These are phyloP conservation scores for Poeciliopsis prolifica DNA, from an alignment of 2,113 vertebrate genomes.

Conservation along the genomic window DNA sequence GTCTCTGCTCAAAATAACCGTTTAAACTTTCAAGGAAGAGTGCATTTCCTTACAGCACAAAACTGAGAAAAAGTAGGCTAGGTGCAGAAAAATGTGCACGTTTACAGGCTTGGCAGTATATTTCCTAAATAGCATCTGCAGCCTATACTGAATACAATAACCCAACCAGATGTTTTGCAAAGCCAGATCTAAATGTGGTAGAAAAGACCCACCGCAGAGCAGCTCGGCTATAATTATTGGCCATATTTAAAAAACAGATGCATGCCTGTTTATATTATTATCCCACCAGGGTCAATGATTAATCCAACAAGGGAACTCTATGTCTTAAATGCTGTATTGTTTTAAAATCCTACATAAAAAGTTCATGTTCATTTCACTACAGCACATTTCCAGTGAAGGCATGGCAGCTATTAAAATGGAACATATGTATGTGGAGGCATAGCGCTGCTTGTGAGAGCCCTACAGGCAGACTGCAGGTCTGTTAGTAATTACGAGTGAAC, in stretches of 20 bases:
- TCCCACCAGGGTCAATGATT: conserved; percentile 40
- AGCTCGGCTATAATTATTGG: conserved; percentile 48
- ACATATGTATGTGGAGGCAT: conserved; percentile 69
- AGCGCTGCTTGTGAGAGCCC: conserved; percentile 55
- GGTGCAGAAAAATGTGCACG: conserved; percentile 13
- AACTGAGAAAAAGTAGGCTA: neutral
- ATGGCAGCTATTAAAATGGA: conserved; percentile 65
- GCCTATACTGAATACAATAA: conserved; percentile 42
- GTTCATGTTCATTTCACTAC: neutral
- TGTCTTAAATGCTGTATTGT: conserved; percentile 5
- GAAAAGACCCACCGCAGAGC: conserved; percentile 38
- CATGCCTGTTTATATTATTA: conserved; percentile 38
- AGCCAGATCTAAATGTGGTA: conserved; percentile 20
- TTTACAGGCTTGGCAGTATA: conserved; percentile 9
- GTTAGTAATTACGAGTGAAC: conserved; percentile 73
- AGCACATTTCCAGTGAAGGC: conserved; percentile 54
- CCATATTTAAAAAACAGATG: conserved; percentile 44
- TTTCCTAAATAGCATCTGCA: conserved; percentile 17
- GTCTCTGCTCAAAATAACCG: neutral
- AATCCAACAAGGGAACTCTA: neutral
- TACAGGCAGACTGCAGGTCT: conserved; percentile 64
- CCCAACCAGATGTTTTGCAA: conserved; percentile 66
- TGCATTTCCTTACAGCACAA: neutral
- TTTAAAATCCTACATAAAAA: conserved; percentile 26
- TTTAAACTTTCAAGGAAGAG: neutral